These are phyloP conservation scores for Epinotia nisella DNA, from an alignment of 2,888 invertebrate genomes.

Conservation along the genomic window DNA sequence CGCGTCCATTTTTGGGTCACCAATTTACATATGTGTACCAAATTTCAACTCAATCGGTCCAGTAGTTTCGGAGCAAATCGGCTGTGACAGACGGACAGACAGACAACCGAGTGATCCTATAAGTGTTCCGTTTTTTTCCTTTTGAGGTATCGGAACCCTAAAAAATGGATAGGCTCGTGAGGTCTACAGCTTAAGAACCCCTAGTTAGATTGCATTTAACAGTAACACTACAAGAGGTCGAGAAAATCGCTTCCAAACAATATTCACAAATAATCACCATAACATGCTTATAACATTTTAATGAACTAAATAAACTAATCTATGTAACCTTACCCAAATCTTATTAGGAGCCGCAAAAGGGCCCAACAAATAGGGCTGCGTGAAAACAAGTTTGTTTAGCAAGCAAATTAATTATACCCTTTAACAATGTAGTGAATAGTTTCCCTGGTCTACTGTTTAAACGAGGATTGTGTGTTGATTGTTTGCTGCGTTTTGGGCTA, in stretches of 20 bases:
- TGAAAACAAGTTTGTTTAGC: constrained; percentile 43
- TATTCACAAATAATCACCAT: neutral
- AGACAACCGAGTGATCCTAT: too few species aligned
- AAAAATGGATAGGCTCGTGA: too few species aligned
- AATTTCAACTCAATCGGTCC: too few species aligned
- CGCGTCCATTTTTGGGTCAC: too few species aligned
- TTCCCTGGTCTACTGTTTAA: constrained; percentile 11
- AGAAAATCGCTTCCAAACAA: neutral
- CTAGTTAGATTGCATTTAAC: too few species aligned
- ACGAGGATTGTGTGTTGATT: neutral
- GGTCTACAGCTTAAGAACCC: too few species aligned
- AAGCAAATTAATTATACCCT: constrained; percentile 45
- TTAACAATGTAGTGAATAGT: constrained; percentile 39
- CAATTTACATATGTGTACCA: too few species aligned
- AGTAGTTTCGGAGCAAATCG: too few species aligned
- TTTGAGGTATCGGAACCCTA: too few species aligned
- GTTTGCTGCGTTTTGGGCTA: neutral
- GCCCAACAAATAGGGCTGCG: constrained; percentile 23
- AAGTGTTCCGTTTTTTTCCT: too few species aligned
- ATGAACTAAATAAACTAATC: constrained; percentile 25
- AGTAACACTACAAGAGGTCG: too few species aligned
- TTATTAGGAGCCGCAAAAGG: constrained; percentile 40
- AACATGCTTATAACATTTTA: constrained; percentile 17
- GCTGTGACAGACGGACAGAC: too few species aligned
- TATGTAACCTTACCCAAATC: constrained; percentile 36